Evolutionary conservation across 1,140 invertebrate species (phyloP).

Genomic region (Drosophila lacertosa): DNA sequence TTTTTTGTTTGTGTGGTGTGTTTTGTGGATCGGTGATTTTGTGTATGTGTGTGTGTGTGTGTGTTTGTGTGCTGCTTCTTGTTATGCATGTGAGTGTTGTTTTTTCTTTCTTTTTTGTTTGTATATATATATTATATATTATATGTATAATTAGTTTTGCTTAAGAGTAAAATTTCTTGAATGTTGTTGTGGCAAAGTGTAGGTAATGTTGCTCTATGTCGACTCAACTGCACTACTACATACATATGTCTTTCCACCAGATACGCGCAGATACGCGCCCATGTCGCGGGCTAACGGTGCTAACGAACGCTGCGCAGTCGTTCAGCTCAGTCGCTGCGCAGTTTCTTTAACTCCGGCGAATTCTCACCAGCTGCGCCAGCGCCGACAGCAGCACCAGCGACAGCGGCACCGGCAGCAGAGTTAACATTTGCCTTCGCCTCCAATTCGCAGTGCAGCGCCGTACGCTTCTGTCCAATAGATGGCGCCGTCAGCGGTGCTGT

Average conservation of each 20-base stretch:
- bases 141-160: slow-evolving; percentile 81
- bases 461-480: slow-evolving; percentile 64
- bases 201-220: slow-evolving; percentile 77
- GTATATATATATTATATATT: slow-evolving; percentile 81
- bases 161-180: slow-evolving; percentile 81
- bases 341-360: slow-evolving; percentile 80
- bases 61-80: slow-evolving; percentile 6
- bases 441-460: slow-evolving; percentile 61
- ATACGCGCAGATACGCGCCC: slow-evolving; percentile 56
- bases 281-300: slow-evolving; percentile 5
- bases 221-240: slow-evolving; percentile 79
- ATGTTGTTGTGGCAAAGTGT: slow-evolving; percentile 82
- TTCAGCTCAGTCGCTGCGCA: slow-evolving; percentile 77
- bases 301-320: slow-evolving; percentile 23
- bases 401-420: slow-evolving; percentile 3
- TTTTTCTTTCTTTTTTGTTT: slow-evolving; percentile 42
- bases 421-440: slow-evolving; percentile 31
- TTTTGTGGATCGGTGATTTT: slow-evolving; percentile 8
- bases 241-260: slow-evolving; percentile 82
- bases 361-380: slow-evolving; percentile 38
- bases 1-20: slow-evolving; percentile 15
- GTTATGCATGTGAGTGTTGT: slow-evolving; percentile 36
- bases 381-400: background rate
- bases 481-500: slow-evolving; percentile 36
- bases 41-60: slow-evolving; percentile 8